phyloP scores from a whole-genome alignment of 2,797 vertebrate genomes.

The Rhincodon typus region DNA sequence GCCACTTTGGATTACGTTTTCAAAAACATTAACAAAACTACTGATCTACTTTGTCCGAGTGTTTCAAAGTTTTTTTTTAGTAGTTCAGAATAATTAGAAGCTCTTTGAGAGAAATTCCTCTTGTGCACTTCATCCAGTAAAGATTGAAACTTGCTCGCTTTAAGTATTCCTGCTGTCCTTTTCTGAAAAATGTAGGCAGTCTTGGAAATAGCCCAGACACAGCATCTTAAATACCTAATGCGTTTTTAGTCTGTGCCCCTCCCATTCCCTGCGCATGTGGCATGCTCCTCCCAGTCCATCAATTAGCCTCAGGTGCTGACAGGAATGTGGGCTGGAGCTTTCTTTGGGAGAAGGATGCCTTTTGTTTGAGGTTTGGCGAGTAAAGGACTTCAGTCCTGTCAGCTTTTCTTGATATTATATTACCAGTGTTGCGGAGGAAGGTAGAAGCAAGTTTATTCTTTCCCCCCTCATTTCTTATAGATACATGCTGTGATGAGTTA shows the following conservation, averaged over 20 bases:
- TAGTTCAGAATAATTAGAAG: background rate
- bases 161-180: constrained; percentile 32
- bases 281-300: constrained; percentile 59
- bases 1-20: background rate
- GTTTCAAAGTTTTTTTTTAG: background rate
- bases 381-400: background rate
- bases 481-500: background rate
- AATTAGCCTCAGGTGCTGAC: constrained; percentile 61
- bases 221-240: constrained; percentile 86
- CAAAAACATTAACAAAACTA: background rate
- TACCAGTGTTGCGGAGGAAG: background rate
- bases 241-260: constrained; percentile 68
- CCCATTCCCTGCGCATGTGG: constrained; percentile 49
- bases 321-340: constrained; percentile 43
- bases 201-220: constrained; percentile 52
- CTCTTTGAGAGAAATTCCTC: background rate
- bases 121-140: constrained; percentile 24
- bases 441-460: background rate
- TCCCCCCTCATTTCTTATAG: background rate
- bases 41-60: background rate
- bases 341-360: background rate
- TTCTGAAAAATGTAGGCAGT: constrained; percentile 43
- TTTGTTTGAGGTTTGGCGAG: constrained; percentile 27
- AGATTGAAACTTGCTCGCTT: constrained; percentile 37
- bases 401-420: background rate